Conservation (phyloP, 2,888 invertebrate genomes). For the Parnassius mnemosyne region DNA sequence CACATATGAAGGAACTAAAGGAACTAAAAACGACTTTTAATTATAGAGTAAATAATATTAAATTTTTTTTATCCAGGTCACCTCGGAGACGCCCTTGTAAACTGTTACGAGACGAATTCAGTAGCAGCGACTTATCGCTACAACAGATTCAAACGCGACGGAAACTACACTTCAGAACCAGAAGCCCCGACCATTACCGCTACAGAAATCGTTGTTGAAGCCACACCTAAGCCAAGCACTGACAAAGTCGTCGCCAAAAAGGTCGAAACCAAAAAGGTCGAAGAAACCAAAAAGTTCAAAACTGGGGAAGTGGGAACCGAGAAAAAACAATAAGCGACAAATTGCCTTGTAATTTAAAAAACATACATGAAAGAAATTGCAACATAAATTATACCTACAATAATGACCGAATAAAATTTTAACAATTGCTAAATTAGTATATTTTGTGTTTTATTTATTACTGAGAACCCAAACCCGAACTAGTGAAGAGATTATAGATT, state of each 20-base stretch:
- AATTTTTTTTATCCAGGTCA: slow-evolving; percentile 61
- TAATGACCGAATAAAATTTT: slow-evolving; percentile 17
- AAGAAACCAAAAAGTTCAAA: background rate
- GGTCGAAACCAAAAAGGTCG: slow-evolving; percentile 14
- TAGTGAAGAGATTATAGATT: too few species aligned
- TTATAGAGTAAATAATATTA: too few species aligned
- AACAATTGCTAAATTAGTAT: slow-evolving; percentile 5
- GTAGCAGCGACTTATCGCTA: slow-evolving; percentile 61
- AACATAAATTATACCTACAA: slow-evolving; percentile 9
- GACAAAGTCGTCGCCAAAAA: slow-evolving; percentile 15
- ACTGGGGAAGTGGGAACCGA: background rate
- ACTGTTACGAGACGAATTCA: slow-evolving; percentile 75
- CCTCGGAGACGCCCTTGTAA: slow-evolving; percentile 80
- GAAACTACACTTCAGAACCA: slow-evolving; percentile 42
- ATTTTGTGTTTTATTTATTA: slow-evolving; percentile 1
- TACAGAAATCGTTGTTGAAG: slow-evolving; percentile 23
- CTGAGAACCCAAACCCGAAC: too few species aligned
- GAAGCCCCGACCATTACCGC: slow-evolving; percentile 23
- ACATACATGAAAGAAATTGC: background rate
- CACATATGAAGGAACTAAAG: too few species aligned
- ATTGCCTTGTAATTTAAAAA: slow-evolving; percentile 2
- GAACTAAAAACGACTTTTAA: too few species aligned
- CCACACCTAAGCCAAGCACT: slow-evolving; percentile 13
- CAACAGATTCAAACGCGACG: slow-evolving; percentile 71
- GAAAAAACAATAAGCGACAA: slow-evolving; percentile 16